phyloP scores from a whole-genome alignment of 2,113 vertebrate genomes.

The Illadopsis cleaveri region DNA sequence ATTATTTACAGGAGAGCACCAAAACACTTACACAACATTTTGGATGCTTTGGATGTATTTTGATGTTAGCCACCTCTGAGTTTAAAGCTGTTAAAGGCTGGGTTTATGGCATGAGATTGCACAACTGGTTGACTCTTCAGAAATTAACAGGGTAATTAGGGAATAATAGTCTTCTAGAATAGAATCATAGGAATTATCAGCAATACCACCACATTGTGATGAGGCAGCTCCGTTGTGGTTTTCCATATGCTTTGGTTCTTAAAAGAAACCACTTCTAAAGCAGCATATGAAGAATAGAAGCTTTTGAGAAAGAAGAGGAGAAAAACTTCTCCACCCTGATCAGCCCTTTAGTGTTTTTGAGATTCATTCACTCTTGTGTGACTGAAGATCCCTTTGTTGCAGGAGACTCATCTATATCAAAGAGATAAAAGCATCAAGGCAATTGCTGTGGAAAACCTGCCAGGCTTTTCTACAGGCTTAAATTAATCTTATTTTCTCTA shows the following conservation, averaged over 20 bases:
- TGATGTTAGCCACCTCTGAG: not conserved
- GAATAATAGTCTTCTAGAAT: not conserved
- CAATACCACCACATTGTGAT: not conserved
- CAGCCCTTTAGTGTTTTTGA: not conserved
- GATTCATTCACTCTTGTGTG: not conserved
- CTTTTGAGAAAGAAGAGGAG: not conserved
- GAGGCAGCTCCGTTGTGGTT: not conserved
- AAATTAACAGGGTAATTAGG: not conserved
- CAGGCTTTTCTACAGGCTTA: conserved; percentile 27
- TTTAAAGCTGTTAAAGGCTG: not conserved
- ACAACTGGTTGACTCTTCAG: not conserved
- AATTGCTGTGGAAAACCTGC: conserved; percentile 11
- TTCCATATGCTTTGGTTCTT: not conserved
- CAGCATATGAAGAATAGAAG: not conserved
- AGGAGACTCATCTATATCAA: not conserved
- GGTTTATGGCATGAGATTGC: not conserved
- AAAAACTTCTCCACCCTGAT: not conserved
- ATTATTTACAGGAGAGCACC: not conserved
- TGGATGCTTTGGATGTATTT: not conserved
- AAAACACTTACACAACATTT: rapidly evolving
- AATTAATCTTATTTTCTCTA: conserved; percentile 32
- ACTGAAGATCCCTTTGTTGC: conserved; percentile 33
- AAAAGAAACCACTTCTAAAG: not conserved
- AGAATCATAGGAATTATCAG: not conserved
- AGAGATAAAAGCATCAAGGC: conserved; percentile 27